Evolutionary conservation across 2,797 vertebrate genomes (phyloP), one percentile per base, ranked within the genome.

Genomic region (Anguilla marmorata): DNA sequence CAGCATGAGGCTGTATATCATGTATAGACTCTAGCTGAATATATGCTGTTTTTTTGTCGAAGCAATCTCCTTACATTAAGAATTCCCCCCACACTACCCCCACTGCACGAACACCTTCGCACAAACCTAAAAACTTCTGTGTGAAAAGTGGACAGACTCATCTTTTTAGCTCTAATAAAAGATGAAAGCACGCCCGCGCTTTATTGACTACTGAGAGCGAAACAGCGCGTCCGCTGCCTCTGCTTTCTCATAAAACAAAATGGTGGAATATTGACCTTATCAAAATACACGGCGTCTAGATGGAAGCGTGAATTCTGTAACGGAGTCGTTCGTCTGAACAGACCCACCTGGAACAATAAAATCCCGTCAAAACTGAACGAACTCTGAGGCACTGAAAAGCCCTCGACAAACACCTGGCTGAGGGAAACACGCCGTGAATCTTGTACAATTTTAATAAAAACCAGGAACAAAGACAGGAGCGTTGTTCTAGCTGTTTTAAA

Each of bases 111-210:
- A 1, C 12, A 19, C 14, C 24, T n/a, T 24, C 63, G n/a, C 7
- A 7, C 63, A 66, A 19, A 66, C 56, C 12, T 24, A 66, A 58
- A 2, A 21, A 66, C 63, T 27, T 66, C 63, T n/a, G 63, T 21
- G n/a, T 60, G 3, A 60, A 60, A 60, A 16, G 21, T 16, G 30
- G 11, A 58, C 7, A 52, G 69, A 27, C 50, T 30, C 89, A 89
- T 88, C 89, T 92, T 94, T 92, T 93, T 91, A 93, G 90, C 93
- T 92, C 91, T 92, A 93, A 95, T 95, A 93, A 95, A 94, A 93
- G 92, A 93, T 93, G 90, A 88, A 87, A 88, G 91, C 90, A 90
- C 90, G 69, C 87, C 90, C 88, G 37, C 88, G 48, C 86, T 54
- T 90, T 91, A 95, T 95, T 93, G 94, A 95, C 91, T 89, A 86